Percentiles rank a stretch among this genome's conserved stretches.
Conservation (phyloP, 64 coral and sea anemone genomes). For the Montipora efflorescens region DNA sequence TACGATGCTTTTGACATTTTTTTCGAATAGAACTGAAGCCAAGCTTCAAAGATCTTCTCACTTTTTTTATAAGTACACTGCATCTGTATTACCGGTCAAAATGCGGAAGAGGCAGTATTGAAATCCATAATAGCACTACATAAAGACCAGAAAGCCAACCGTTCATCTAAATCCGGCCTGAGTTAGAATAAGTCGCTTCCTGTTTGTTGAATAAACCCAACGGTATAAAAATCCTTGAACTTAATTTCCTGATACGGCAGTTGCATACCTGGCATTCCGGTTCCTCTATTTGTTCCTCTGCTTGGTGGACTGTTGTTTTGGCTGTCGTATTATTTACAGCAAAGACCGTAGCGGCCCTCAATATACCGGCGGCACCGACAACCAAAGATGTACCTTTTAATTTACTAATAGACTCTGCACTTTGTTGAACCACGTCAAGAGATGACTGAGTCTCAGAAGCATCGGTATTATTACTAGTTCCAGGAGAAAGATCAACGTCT, state of each 20-base stretch:
- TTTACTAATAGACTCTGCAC: neutral
- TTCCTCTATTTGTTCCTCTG: slow-evolving; percentile 84
- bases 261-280: slow-evolving; percentile 73
- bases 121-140: neutral
- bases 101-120: neutral
- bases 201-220: neutral
- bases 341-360: slow-evolving; percentile 79
- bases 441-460: neutral
- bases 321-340: slow-evolving; percentile 72
- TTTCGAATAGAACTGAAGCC: neutral
- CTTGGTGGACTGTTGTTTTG: slow-evolving; percentile 57
- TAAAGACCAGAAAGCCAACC: neutral
- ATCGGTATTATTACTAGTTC: neutral
- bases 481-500: neutral
- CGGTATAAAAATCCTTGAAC: neutral
- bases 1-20: neutral
- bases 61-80: no score
- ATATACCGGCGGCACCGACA: slow-evolving; percentile 67
- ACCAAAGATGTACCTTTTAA: slow-evolving; percentile 79
- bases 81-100: no score
- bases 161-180: neutral
- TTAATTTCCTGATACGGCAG: neutral
- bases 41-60: neutral
- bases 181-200: neutral
- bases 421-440: slow-evolving; percentile 32